These are phyloP conservation scores for Drosophila barbarae DNA, from an alignment of 2,888 invertebrate species.

Conservation along the genomic window DNA sequence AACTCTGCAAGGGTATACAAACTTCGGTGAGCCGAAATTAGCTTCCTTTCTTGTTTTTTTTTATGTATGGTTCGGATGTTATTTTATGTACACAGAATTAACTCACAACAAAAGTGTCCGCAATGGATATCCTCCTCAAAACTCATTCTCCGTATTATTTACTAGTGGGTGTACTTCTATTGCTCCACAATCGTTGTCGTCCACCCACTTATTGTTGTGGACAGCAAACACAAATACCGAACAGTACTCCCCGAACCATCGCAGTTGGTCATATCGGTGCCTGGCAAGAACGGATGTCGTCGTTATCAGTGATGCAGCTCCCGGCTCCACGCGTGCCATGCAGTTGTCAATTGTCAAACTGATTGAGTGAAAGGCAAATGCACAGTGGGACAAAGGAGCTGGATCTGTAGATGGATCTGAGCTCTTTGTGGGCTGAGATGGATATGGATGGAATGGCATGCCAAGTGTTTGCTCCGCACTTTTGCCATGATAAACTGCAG, in stretches of 20 bases:
- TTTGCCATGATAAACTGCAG: constrained; percentile 42
- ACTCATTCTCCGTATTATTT: neutral
- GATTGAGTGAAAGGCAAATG: constrained; percentile 62
- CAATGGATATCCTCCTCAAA: neutral
- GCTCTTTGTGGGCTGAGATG: constrained; percentile 3
- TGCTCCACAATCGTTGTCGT: neutral
- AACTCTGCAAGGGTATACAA: too few relatives aligned
- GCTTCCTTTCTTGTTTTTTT: too few relatives aligned
- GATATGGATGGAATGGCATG: constrained; percentile 6
- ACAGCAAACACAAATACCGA: neutral
- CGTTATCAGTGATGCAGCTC: constrained; percentile 45
- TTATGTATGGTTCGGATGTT: neutral
- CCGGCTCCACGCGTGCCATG: constrained; percentile 38
- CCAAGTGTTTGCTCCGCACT: constrained; percentile 27
- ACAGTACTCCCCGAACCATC: neutral
- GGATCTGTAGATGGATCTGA: constrained; percentile 1
- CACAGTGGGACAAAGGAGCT: constrained; percentile 27
- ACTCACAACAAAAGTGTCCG: neutral
- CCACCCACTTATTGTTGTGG: constrained; percentile 4
- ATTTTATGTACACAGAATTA: neutral
- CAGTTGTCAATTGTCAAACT: constrained; percentile 66
- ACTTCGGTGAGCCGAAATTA: too few relatives aligned
- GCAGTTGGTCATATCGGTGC: constrained; percentile 22
- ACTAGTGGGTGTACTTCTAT: neutral
- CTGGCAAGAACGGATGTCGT: constrained; percentile 38